Conservation (phyloP, 1,140 invertebrate genomes). For the Streblospio benedicti region DNA sequence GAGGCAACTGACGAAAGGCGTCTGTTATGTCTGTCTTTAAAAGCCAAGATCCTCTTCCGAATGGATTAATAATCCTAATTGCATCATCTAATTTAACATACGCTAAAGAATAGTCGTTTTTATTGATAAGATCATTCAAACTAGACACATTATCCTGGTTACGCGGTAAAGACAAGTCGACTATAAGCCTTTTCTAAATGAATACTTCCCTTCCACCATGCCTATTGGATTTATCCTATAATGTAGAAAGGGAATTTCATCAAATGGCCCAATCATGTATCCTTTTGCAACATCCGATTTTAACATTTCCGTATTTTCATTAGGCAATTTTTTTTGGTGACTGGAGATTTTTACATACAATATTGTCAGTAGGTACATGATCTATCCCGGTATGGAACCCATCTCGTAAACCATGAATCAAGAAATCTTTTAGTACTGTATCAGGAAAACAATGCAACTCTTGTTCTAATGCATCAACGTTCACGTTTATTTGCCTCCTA, state of each 20-base stretch:
- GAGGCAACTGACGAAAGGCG: not conserved
- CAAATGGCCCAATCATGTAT: not conserved
- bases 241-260: not conserved
- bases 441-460: no score
- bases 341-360: not conserved
- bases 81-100: constrained; percentile 5
- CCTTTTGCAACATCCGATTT: not conserved
- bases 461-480: no score
- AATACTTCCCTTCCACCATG: not conserved
- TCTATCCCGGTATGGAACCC: not conserved
- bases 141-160: not conserved
- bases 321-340: no score
- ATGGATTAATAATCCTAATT: no score
- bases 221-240: not conserved
- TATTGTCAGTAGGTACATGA: not conserved
- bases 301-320: not conserved
- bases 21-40: not conserved
- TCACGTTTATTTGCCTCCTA: no score
- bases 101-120: not conserved
- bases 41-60: not conserved
- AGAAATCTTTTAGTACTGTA: no score
- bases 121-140: constrained; percentile 1
- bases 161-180: not conserved
- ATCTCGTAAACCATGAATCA: not conserved
- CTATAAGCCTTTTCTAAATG: not conserved